These are phyloP conservation scores for Eupithecia vulgata DNA, from an alignment of 2,888 invertebrate genomes.

Conservation along the genomic window DNA sequence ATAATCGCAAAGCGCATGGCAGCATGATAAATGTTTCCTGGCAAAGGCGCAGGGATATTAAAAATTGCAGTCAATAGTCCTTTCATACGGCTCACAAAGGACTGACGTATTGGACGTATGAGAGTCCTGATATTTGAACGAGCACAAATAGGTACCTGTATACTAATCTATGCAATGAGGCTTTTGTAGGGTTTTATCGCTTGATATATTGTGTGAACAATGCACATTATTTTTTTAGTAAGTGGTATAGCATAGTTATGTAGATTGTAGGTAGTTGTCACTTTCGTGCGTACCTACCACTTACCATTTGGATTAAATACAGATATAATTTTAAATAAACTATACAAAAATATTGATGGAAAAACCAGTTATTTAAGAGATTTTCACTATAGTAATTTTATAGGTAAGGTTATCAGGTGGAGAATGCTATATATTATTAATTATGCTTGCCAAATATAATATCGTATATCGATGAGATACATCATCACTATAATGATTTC, in stretches of 20 bases:
- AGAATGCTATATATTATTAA: no score
- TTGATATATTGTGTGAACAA: not conserved
- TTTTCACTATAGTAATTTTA: no score
- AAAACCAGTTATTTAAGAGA: no score
- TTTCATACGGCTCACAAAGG: conserved; percentile 27
- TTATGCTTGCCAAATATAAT: no score
- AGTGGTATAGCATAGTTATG: not conserved
- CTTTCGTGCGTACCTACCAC: not conserved
- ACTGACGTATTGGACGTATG: conserved; percentile 20
- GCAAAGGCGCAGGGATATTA: conserved; percentile 31
- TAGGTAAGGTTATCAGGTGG: no score
- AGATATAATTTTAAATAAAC: not conserved
- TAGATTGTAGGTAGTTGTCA: not conserved
- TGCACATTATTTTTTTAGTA: not conserved
- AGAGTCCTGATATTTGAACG: conserved; percentile 23
- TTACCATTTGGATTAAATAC: not conserved
- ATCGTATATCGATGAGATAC: no score
- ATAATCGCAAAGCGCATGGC: not conserved
- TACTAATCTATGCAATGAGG: conserved; percentile 14
- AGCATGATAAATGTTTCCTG: not conserved
- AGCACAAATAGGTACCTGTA: conserved; percentile 9
- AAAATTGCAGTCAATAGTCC: conserved; percentile 30
- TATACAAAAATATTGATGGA: no score
- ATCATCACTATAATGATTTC: no score
- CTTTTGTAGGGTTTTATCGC: not conserved